Base-by-base conservation (phyloP, 2,888 invertebrate genomes). In the Boloria euphrosyne region DNA sequence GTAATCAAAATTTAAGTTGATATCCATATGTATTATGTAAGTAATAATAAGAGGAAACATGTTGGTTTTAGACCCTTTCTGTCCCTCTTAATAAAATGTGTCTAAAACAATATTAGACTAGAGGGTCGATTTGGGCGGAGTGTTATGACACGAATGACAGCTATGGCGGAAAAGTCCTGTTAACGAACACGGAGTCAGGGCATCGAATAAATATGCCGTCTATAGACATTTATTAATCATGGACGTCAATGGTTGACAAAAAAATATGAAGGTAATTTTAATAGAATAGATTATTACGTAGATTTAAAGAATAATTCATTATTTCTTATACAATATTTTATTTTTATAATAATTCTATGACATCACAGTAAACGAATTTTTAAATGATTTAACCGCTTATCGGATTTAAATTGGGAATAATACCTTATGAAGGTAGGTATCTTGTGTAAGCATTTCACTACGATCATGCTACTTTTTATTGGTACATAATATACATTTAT, bases 81-180 rank as follows among this genome's bases (percentile, higher is more conserved):
- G 44, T 22, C 55, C 18, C 27, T 50, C 43, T 22, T 7, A 57
- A 44, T 63, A n/a, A 27, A 22, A 55, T 46, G 50, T 16, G 44
- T 53, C n/a, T 14, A 43, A 22, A 44, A 53, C 27, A 43, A 38
- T 55, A 17, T 14, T 46, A 22, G 5, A 50, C 27, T 50, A 22
- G 44, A 57, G 63, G 55, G 63, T 63, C 57, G 27, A 57, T 43
- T 57, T 74, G 85, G 88, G 87, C 83, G 87, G 83, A 78, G 78
- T 89, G 90, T 90, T 91, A 80, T 90, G 90, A 90, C 90, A 75
- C 61, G 62, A 59, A 55, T 18, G 46, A 63, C 22, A 86, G 76
- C 75, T 74, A 79, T 78, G 77, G 80, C 88, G 90, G 89, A 66
- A 62, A 62, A 66, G 55, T 57, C 66, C 62, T 57, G 46, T 66